Conservation (phyloP, 2,888 invertebrate species). For the Metallyticus violacea region DNA sequence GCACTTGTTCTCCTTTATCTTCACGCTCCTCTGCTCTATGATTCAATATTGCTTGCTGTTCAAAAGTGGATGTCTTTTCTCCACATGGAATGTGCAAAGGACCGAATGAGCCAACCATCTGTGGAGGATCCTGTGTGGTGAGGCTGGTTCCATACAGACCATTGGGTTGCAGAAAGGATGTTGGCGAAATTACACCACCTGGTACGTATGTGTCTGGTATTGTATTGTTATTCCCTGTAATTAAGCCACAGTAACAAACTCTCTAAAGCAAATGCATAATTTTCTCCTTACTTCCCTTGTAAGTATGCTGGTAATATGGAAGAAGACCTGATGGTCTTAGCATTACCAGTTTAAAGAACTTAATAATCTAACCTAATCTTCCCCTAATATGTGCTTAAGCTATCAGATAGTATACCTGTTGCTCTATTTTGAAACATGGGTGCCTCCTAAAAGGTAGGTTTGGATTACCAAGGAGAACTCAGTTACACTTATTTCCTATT, state of each 20-base stretch:
- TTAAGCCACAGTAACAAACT: background rate
- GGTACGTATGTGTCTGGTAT: constrained; percentile 24
- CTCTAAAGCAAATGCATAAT: too few relatives aligned
- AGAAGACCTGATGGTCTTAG: too few relatives aligned
- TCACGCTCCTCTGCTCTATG: background rate
- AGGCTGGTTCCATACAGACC: background rate
- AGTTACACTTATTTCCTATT: too few relatives aligned
- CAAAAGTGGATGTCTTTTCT: background rate
- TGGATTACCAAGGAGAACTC: too few relatives aligned
- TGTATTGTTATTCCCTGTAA: background rate
- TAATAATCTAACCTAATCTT: too few relatives aligned
- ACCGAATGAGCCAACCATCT: background rate
- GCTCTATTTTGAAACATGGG: too few relatives aligned
- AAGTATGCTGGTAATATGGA: too few relatives aligned
- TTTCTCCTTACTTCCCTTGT: too few relatives aligned
- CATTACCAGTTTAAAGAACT: too few relatives aligned
- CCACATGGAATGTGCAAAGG: background rate
- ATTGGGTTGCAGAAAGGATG: constrained; percentile 4
- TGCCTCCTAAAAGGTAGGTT: too few relatives aligned
- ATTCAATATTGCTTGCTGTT: background rate
- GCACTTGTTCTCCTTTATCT: constrained; percentile 50
- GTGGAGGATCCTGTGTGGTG: background rate
- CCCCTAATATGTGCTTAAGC: too few relatives aligned
- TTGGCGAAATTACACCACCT: constrained; percentile 19
- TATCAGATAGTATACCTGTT: too few relatives aligned